These are phyloP conservation scores for Syndactyla subalaris DNA, from an alignment of 2,797 vertebrate species.

Conservation along the genomic window DNA sequence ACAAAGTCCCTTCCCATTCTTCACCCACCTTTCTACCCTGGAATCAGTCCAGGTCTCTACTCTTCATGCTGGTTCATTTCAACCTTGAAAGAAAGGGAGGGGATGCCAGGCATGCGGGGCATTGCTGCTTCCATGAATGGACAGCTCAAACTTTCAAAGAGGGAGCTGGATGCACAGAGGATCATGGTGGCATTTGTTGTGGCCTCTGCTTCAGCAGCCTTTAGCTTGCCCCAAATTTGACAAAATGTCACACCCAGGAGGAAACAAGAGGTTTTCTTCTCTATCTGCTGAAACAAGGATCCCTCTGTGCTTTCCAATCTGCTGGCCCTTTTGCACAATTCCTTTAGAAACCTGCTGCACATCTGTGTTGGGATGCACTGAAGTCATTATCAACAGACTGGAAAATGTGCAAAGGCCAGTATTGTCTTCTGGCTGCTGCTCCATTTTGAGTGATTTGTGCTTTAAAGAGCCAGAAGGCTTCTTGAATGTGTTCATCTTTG, in stretches of 20 bases:
- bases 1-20: neutral
- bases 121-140: neutral
- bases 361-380: neutral
- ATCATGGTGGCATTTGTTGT: neutral
- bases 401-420: neutral
- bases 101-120: neutral
- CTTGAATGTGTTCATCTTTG: neutral
- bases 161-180: neutral
- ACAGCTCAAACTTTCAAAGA: neutral
- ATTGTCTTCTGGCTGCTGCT: neutral
- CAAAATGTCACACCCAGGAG: neutral
- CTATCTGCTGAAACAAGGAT: neutral
- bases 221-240: neutral
- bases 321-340: neutral
- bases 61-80: neutral
- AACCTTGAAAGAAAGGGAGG: neutral
- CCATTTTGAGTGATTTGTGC: neutral
- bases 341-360: slow-evolving; percentile 6
- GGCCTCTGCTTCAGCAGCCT: neutral
- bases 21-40: neutral
- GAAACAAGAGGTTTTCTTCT: neutral
- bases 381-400: neutral
- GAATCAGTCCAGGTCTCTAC: neutral
- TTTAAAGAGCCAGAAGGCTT: neutral
- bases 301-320: neutral